phyloP scores from a whole-genome alignment of 2,797 vertebrate genomes.

The Silurus aristotelis region DNA sequence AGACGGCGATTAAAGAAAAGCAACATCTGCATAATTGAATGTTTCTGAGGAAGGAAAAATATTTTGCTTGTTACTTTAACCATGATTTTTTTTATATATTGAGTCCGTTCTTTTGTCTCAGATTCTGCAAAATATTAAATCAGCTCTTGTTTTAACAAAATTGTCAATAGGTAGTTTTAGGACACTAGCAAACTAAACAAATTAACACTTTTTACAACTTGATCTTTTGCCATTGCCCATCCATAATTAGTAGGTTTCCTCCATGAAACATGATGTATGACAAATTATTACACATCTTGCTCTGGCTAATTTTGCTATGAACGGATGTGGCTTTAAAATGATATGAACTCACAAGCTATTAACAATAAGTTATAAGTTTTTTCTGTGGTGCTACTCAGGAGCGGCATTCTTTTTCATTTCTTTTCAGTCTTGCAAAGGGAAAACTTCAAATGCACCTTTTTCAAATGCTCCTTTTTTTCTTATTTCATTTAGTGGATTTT shows the following conservation, averaged over 20 bases:
- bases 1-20: not conserved
- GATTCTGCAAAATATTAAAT: not conserved
- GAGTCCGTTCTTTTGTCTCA: no score
- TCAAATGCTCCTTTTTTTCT: not conserved
- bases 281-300: not conserved
- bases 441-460: not conserved
- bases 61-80: not conserved
- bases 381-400: not conserved
- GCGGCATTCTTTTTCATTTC: no score
- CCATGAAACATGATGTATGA: not conserved
- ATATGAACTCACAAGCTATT: not conserved
- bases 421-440: not conserved
- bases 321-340: no score
- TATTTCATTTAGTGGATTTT: not conserved
- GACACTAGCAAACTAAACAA: not conserved
- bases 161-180: not conserved
- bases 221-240: not conserved
- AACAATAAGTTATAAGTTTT: not conserved
- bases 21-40: not conserved
- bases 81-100: not conserved
- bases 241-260: not conserved
- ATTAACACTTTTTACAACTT: not conserved
- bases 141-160: constrained; percentile 7
- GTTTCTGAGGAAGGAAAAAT: not conserved
- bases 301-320: not conserved